These are phyloP conservation scores for Ormyrus nitidulus DNA, from an alignment of 2,888 invertebrate species.

Conservation along the genomic window DNA sequence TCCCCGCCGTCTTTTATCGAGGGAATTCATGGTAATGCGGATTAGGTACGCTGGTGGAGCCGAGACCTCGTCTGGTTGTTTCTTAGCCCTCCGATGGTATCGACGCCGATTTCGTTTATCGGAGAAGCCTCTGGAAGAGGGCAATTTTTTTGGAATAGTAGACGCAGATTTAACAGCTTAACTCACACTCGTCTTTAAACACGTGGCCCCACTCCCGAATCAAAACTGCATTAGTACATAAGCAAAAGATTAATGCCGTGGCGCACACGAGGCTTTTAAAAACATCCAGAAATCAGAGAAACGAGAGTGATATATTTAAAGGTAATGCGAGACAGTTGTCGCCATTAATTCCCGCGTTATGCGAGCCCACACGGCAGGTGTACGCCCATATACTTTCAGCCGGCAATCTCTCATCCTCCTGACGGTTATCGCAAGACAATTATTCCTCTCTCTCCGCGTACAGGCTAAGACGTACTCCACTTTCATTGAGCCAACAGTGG, in stretches of 20 bases:
- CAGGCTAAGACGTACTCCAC: constrained; percentile 37
- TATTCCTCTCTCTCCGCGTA: constrained; percentile 29
- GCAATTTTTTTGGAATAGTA: too few species aligned
- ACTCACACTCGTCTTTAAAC: too few species aligned
- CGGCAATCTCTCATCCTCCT: constrained; percentile 40
- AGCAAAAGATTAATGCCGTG: too few species aligned
- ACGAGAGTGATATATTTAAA: too few species aligned
- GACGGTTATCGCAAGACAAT: constrained; percentile 51
- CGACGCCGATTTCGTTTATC: constrained; percentile 10
- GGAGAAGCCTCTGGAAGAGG: too few species aligned
- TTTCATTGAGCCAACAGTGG: constrained; percentile 40
- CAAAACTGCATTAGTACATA: too few species aligned
- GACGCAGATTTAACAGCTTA: too few species aligned
- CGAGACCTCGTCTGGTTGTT: background rate
- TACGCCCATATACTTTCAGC: constrained; percentile 26
- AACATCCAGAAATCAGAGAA: too few species aligned
- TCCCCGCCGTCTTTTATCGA: constrained; percentile 36
- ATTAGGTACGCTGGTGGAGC: background rate
- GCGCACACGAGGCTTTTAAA: too few species aligned
- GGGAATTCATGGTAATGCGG: background rate
- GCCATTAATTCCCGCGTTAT: background rate
- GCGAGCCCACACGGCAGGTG: background rate
- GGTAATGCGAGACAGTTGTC: background rate
- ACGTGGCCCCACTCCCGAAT: too few species aligned
- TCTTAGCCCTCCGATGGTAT: background rate